Base-by-base conservation (phyloP, 2,113 vertebrate genomes). In the Callorhinus ursinus region DNA sequence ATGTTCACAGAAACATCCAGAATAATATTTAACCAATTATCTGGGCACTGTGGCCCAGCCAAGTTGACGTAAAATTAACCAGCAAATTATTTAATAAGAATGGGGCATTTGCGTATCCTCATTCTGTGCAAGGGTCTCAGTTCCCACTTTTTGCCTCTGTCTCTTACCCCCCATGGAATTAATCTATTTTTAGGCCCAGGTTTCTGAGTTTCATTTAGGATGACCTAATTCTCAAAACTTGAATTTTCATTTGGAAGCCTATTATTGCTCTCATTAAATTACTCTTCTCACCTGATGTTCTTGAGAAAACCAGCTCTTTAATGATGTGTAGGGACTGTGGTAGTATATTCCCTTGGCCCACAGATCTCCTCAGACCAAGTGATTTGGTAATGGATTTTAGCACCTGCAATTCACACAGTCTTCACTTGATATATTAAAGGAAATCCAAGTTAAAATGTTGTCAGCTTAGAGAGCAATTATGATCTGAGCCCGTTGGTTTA, bases 221-320 rank as follows among this genome's bases (percentile, higher is more conserved):
- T 97, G 97, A 98, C 97, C 95, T 95, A 95, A 94, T 98, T 97
- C 95, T 95, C 93, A 95, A 82, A 82, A 79, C 88, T 57, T 93
- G 81, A 71, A 67, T 95, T 96, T 97, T 95, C 69, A 65, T 85
- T 92, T 88, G 90, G 94, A 96, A 95, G 81, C 57, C 74, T 76
- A 80, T 94, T 84, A 92, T 51, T 77, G 55, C 79, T 89, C 86
- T 96, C 79, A 95, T 97, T 97, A 97, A 97, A 85, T 82, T 46
- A 95, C 42, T 84, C 88, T 76, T 92, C 84, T 77, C 51, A 36
- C 80, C 93, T 82, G 84, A 90, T 42, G 67, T 92, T 91, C 96
- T 82, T 74, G 88, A 94, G 95, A 51, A 94, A 88, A 53, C 4
- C 22, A 51, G 63, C 57, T 96, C 94, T 63, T 85, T 85, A 77